Conservation (phyloP, 2,113 vertebrate species). For the Hucho hucho region DNA sequence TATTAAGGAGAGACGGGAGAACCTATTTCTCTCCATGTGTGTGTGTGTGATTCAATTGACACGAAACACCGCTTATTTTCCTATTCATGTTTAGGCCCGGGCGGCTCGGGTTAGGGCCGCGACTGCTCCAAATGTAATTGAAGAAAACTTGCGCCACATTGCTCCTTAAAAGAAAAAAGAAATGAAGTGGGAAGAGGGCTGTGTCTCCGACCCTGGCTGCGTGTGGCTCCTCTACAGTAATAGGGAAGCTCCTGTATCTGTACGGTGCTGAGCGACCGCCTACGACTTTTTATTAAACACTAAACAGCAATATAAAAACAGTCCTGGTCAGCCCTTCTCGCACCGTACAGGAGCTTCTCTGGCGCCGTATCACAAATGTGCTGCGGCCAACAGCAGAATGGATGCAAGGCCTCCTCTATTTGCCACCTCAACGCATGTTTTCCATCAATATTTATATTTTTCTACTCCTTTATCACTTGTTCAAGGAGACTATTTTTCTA, state of each 20-base stretch:
- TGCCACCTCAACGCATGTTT: conserved; percentile 27
- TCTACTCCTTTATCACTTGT: conserved; percentile 11
- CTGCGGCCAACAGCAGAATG: conserved; percentile 16
- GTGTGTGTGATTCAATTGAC: conserved; percentile 9
- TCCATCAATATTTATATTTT: conserved; percentile 62
- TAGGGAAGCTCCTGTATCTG: conserved; percentile 37
- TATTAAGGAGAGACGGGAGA: too few relatives aligned
- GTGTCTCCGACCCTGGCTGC: not conserved
- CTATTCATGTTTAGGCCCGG: conserved; percentile 42
- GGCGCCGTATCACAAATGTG: conserved; percentile 47
- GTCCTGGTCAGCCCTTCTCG: conserved; percentile 65
- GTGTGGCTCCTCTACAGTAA: conserved; percentile 37
- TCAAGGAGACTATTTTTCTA: conserved; percentile 28
- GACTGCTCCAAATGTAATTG: conserved; percentile 52
- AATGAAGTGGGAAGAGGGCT: conserved; percentile 23
- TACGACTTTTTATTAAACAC: conserved; percentile 66
- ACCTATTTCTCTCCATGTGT: not conserved
- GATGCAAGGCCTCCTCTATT: conserved; percentile 41
- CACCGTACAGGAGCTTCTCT: conserved; percentile 56
- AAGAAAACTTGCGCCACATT: conserved; percentile 42
- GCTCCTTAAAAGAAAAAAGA: conserved; percentile 43
- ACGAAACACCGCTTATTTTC: conserved; percentile 35
- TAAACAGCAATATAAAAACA: conserved; percentile 78
- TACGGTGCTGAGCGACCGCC: conserved; percentile 7
- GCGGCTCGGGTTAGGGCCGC: not conserved